Evolutionary conservation across 2,797 vertebrate genomes (phyloP), one percentile per base, ranked within the genome.

Genomic region (Podarcis siculus): DNA sequence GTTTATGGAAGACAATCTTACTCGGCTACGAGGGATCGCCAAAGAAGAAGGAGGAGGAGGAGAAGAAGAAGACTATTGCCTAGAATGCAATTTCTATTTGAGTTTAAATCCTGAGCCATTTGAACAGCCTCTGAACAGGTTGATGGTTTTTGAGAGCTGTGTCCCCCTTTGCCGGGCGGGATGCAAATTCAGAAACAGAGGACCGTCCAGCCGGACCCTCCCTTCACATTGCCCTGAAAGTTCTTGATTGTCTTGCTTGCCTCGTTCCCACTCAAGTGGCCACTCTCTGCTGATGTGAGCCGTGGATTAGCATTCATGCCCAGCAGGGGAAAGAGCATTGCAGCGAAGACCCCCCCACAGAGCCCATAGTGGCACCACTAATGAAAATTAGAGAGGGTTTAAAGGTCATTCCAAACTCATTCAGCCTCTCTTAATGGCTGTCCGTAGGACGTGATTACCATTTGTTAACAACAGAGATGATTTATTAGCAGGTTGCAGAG

Each of bases 311-410:
- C 23, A 80, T 86, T 61, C 85, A 39, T n/a, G 25, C 23, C 78
- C 67, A 15, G 78, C 27, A 25, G 15, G 64, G 76, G 25, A 61
- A 21, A 8, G 10, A 30, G n/a, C 67, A 39, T 72, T 72, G 9
- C 76, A 37, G 30, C 25, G 2, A 35, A 6, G 42, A 19, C 30
- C 32, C 69, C 66, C 32, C 71, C 37, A 15, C 76, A 2, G 77
- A 9, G 58, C 9, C 45, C 5, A 2, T n/a, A 67, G 49, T 35
- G 2, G 17, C 27, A 30, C 67, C 19, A 23, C 78, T 86, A 58
- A 61, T 80, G 78, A 23, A 72, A 58, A 86, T 80, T 39, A 69
- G 78, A 86, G 66, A 27, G 42, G 85, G 77, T 80, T 37, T 27
- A 73, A 58, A 86, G 85, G 85, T 80, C 85, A 4, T 7, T 7